phyloP scores from a whole-genome alignment of 2,888 invertebrate genomes.

The Onthophagus sagittarius region DNA sequence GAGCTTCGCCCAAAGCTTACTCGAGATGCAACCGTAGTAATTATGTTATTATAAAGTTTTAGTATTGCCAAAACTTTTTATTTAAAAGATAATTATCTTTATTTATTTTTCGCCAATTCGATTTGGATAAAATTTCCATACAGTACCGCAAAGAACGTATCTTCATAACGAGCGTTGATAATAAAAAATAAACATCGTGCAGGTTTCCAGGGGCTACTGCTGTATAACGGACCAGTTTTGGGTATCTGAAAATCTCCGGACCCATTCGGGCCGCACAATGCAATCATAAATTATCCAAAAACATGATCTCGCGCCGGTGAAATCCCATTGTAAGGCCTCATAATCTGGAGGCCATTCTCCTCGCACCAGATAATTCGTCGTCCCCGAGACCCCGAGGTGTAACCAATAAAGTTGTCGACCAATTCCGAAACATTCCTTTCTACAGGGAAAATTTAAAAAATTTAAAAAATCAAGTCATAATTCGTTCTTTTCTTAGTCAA shows the following conservation, averaged over 20 bases:
- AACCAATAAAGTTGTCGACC: neutral
- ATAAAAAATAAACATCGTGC: neutral
- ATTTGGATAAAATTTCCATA: neutral
- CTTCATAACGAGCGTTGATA: neutral
- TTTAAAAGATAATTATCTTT: neutral
- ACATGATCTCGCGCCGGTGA: conserved; percentile 22
- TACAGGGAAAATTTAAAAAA: neutral
- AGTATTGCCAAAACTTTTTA: neutral
- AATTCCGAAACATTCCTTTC: neutral
- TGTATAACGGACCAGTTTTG: neutral
- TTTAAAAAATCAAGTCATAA: too few species aligned
- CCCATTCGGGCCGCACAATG: conserved; percentile 20
- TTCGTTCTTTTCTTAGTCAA: neutral
- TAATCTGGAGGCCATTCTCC: conserved; percentile 10
- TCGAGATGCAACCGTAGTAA: neutral
- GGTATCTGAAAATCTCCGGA: conserved; percentile 8
- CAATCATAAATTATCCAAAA: conserved; percentile 24
- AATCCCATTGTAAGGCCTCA: conserved; percentile 20
- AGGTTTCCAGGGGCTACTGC: neutral
- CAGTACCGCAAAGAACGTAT: neutral
- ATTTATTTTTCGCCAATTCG: neutral
- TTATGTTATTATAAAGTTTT: neutral
- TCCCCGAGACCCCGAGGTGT: neutral
- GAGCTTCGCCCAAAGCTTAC: neutral
- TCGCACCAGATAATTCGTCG: neutral